Evolutionary conservation across 2,113 vertebrate genomes (phyloP).

Genomic region (Chrysemys picta): DNA sequence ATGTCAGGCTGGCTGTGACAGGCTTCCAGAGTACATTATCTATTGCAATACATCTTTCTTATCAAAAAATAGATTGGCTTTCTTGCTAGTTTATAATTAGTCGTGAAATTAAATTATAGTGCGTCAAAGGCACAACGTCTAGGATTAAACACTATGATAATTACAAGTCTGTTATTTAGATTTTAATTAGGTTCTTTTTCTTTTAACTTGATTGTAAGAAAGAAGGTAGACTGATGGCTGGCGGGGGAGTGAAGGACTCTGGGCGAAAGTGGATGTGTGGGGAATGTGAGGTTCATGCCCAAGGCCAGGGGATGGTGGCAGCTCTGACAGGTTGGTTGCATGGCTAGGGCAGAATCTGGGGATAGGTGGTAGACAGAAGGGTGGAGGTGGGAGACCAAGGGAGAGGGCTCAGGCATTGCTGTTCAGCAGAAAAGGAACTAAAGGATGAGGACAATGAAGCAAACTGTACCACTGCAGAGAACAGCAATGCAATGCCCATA

Average conservation of each 20-base stretch:
- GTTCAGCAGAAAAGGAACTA: neutral
- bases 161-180: neutral
- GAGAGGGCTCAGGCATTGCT: neutral
- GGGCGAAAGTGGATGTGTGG: no score
- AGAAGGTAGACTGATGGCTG: neutral
- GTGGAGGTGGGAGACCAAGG: neutral
- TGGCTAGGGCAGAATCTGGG: neutral
- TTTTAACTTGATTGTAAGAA: neutral
- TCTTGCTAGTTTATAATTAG: neutral
- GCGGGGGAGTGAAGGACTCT: fast-evolving
- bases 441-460: neutral
- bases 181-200: neutral
- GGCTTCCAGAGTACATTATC: neutral
- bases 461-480: neutral
- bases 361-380: no score
- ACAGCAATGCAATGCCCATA: neutral
- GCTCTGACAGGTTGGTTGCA: neutral
- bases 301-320: no score
- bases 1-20: neutral
- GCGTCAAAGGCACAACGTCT: neutral
- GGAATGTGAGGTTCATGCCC: neutral
- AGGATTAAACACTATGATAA: neutral
- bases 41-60: neutral
- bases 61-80: neutral
- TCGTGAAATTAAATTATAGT: neutral